phyloP scores from a whole-genome alignment of 53 echinoderm and acorn worm genomes.

The Holothuria leucospilota region DNA sequence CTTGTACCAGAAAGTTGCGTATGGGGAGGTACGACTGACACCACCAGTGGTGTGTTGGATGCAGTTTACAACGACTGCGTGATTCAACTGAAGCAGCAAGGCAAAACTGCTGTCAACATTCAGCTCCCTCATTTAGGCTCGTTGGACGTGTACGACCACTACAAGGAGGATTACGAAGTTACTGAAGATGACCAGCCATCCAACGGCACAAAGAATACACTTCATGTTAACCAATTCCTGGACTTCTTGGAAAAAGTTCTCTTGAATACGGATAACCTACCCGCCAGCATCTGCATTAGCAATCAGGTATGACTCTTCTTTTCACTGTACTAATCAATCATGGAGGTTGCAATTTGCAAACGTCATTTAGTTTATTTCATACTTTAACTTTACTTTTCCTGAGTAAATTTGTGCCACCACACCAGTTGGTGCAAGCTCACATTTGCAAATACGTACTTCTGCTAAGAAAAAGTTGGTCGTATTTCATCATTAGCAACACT shows the following conservation, averaged over 20 bases:
- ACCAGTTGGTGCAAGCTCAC: no score
- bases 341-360: no score
- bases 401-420: no score
- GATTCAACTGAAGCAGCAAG: constrained; percentile 52
- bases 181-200: constrained; percentile 38
- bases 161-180: constrained; percentile 31
- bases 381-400: no score
- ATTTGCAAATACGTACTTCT: no score
- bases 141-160: constrained; percentile 62
- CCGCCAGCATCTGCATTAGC: constrained; percentile 76
- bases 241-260: constrained; percentile 70
- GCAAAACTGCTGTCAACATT: constrained; percentile 72
- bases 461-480: no score
- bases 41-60: constrained; percentile 68
- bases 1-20: constrained; percentile 66
- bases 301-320: constrained; percentile 69
- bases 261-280: constrained; percentile 37
- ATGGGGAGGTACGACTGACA: constrained; percentile 76
- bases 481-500: no score
- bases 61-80: constrained; percentile 71
- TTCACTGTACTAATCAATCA: no score
- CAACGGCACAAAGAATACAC: constrained; percentile 25
- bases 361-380: no score
- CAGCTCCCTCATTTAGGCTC: constrained; percentile 81
- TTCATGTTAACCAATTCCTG: constrained; percentile 85